Percentiles rank a stretch among this genome's conserved stretches.
These are phyloP conservation scores for Acrocephalus arundinaceus DNA, from an alignment of 2,113 vertebrate genomes.

Conservation along the genomic window DNA sequence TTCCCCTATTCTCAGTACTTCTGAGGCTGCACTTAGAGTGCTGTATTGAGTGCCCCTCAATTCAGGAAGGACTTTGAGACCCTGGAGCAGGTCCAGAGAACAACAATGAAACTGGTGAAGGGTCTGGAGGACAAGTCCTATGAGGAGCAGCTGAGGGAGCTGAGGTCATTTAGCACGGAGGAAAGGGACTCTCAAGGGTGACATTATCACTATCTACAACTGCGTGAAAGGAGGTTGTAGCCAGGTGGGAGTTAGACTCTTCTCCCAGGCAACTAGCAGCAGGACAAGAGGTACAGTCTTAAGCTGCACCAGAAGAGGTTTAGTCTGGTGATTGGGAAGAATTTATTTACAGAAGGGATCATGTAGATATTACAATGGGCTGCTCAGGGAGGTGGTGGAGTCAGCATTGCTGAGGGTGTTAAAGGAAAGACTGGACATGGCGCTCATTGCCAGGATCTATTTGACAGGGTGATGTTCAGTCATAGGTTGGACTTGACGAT, in stretches of 20 bases:
- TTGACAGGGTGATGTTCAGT: neutral
- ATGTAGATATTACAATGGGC: neutral
- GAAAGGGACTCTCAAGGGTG: neutral
- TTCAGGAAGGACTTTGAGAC: neutral
- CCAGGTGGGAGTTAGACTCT: neutral
- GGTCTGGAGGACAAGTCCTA: neutral
- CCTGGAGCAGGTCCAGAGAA: neutral
- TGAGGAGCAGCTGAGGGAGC: neutral
- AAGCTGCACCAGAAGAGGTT: neutral
- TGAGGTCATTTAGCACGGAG: neutral
- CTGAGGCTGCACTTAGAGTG: accelerated
- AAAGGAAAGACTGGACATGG: neutral
- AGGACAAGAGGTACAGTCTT: neutral
- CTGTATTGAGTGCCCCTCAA: accelerated
- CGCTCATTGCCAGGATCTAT: no score
- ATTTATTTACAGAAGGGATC: neutral
- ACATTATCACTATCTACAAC: neutral
- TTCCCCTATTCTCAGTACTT: neutral
- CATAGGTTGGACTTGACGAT: neutral
- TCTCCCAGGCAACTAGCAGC: neutral
- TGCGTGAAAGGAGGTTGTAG: neutral
- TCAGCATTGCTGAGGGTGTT: no score
- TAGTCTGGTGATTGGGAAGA: neutral
- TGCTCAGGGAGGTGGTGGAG: neutral
- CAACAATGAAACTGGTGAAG: neutral